Evolutionary conservation across 2,888 invertebrate species (phyloP).

Genomic region (Augiades crinisus): DNA sequence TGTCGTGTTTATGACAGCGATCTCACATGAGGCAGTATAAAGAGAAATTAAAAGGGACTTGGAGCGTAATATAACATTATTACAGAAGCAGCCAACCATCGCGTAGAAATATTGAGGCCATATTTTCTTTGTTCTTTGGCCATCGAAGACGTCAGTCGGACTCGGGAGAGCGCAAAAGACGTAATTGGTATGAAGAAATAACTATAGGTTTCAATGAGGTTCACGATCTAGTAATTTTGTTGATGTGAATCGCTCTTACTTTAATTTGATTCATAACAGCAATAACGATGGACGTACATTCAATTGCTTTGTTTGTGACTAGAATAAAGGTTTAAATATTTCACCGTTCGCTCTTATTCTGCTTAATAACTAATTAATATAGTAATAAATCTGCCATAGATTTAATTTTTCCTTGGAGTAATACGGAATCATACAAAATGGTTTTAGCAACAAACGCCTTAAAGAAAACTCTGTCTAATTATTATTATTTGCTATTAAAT

Average conservation of each 20-base stretch:
- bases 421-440: no score
- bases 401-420: no score
- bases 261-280: neutral
- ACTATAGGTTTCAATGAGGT: slow-evolving; percentile 17
- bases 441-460: no score
- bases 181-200: slow-evolving; percentile 24
- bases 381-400: no score
- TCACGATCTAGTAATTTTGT: neutral
- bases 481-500: no score
- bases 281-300: neutral
- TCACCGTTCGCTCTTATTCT: no score
- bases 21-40: neutral
- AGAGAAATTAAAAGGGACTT: slow-evolving; percentile 9
- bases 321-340: no score
- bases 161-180: slow-evolving; percentile 18
- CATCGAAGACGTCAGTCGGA: slow-evolving; percentile 22
- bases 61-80: slow-evolving; percentile 23
- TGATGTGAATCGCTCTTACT: neutral
- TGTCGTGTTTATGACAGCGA: slow-evolving; percentile 1
- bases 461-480: no score
- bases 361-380: no score
- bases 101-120: slow-evolving; percentile 21
- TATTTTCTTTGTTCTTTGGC: slow-evolving; percentile 22
- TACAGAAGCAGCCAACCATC: slow-evolving; percentile 18
- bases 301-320: neutral